Base-by-base conservation (phyloP, 2,888 invertebrate genomes). In the Clanis bilineata region DNA sequence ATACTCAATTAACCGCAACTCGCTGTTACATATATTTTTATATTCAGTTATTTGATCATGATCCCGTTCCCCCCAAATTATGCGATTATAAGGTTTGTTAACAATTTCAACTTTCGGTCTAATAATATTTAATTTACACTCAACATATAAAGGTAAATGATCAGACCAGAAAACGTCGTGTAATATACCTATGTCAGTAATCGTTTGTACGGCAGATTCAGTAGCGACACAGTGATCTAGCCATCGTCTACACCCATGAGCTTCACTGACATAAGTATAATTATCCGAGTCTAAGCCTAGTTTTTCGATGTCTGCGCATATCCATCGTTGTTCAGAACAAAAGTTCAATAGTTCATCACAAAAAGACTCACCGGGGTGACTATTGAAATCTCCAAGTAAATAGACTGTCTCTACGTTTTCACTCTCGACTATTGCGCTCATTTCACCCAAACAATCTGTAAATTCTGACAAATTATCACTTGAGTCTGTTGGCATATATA, bases 191-290 rank as follows among this genome's bases (percentile, higher is more conserved):
- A 47, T 25, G 22, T 28, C 28, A 51, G 28, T 28, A 15, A 51
- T 51, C 43, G 28, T 28, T 28, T 18, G 1, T n/a, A n/a, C 25
- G 25, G 25, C 28, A 51, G n/a, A n/a, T 25, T 28, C 51, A 15
- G 21, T 39, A 41, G n/a, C 36, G 12, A 56, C n/a, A 41, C 58
- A 58, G 25, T 58, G 58, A n/a, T 56, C 56, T 12, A 56, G n/a
- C 39, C 56, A 56, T 7, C 51, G 38, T 18, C 28, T 45, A 47
- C 43, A 54, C 22, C 55, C 36, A 25, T 61, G 55, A 4, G 28
- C 58, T 3, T 58, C 58, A 58, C 58, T 58, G 6, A 54, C 15
- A 39, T 54, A 58, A 1, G 58, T 58, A 51, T 54, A 51, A 1
- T 28, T 51, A 41, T 51, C 18, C 3, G 58, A 58, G 7, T 6